Percentiles rank a stretch among this genome's conserved stretches.
Conservation (phyloP, 2,113 vertebrate species). For the Anarrhichthys ocellatus region DNA sequence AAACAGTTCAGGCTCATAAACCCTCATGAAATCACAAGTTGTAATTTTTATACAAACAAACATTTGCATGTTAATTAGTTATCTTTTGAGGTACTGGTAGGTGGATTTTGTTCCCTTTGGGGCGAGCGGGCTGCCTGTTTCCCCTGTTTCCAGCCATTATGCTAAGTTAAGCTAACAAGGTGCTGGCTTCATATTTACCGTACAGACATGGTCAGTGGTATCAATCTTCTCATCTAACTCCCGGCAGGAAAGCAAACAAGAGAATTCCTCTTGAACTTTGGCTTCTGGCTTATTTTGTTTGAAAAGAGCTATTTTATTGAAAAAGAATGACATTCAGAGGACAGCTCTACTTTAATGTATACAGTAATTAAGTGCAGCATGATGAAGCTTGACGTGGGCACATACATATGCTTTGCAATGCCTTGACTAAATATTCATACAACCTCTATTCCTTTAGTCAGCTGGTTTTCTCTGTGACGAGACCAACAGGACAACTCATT, state of each 20-base stretch:
- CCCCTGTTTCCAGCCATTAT: not conserved
- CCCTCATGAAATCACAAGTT: not conserved
- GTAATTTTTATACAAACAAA: not conserved
- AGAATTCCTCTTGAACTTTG: not conserved
- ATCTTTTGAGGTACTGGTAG: not conserved
- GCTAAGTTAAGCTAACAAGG: not conserved
- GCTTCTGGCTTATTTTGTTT: not conserved
- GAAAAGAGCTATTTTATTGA: not conserved
- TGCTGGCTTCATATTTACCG: not conserved
- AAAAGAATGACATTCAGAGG: not conserved
- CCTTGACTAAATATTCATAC: conserved; percentile 8
- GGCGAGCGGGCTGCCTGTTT: not conserved
- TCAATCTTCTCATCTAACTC: not conserved
- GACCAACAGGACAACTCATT: not conserved
- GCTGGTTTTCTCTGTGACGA: not conserved
- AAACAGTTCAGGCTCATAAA: no score
- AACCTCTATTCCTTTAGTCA: not conserved
- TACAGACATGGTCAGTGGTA: not conserved
- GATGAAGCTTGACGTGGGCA: not conserved
- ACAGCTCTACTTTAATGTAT: not conserved
- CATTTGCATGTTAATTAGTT: not conserved
- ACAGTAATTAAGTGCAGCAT: not conserved
- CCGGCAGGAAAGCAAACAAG: not conserved
- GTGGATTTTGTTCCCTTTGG: not conserved
- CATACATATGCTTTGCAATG: not conserved